Evolutionary conservation across 2,888 invertebrate genomes (phyloP), one percentile per base, ranked within the genome.

Genomic region (Arrhopalites spinosus): DNA sequence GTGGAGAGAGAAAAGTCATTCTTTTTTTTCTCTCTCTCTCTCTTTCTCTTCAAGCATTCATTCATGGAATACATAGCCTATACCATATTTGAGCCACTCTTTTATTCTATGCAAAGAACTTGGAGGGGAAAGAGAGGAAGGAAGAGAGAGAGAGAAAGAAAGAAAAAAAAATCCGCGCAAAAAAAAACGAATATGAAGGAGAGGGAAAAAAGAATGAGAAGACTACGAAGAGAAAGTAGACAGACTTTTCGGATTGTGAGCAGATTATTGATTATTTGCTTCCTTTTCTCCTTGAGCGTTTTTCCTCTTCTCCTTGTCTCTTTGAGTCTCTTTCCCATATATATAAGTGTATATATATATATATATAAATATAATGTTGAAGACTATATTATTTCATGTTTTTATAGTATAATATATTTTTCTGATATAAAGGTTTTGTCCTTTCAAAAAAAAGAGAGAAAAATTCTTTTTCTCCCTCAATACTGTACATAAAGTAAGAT

Each of bases 1-100:
- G 69, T 69, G 69, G 69, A 69, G 69, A 69, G 47, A 69, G 27
- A 47, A 29, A 47, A 53, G 29, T 50, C 50, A 47, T 53, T 50
- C 27, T 27, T 50, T 25, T n/a, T 25, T 53, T 50, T 47, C 29
- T 27, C 53, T 17, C 29, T 69, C 15, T 68, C 68, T 68, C 50
- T 68, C 50, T 68, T 15, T 68, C 25, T 23, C 47, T 17, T 25
- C 5, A 15, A 25, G n/a, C 47, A 15, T 8, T 63, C 30, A 30
- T 63, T 27, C 27, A 63, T 17, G 29, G 20, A 59, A 59, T 59
- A 20, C 59, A 59, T 59, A 25, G 25, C n/a, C n/a, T n/a, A n/a
- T 13, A 59, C 17, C 11, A 59, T 59, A 23, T 59, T n/a, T 25
- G 23, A 59, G 59, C 23, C 11, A 36, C n/a, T 45, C 15, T 15